phyloP scores from a whole-genome alignment of 2,797 vertebrate genomes.

The Clangula hyemalis region DNA sequence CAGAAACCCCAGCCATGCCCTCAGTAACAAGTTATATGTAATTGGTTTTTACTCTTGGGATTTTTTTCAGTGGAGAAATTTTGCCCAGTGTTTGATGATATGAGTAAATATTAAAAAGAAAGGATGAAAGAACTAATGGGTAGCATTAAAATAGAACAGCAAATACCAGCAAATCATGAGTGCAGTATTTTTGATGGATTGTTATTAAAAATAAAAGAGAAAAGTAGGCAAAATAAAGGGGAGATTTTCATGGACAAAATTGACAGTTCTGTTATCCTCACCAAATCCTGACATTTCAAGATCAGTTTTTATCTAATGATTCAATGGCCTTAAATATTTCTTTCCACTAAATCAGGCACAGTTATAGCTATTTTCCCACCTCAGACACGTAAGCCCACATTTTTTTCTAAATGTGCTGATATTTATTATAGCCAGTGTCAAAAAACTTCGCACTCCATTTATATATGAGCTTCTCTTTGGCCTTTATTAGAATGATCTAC shows the following conservation, averaged over 20 bases:
- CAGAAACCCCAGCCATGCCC: neutral
- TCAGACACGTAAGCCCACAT: neutral
- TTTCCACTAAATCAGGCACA: conserved; percentile 6
- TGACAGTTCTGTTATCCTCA: conserved; percentile 18
- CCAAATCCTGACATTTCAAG: conserved; percentile 39
- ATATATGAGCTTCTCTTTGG: conserved; percentile 31
- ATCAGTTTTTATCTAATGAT: conserved; percentile 30
- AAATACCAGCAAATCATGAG: neutral
- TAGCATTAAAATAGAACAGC: conserved; percentile 22
- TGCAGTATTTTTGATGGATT: neutral
- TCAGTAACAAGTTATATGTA: neutral
- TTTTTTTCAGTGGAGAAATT: neutral
- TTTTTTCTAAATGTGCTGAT: neutral
- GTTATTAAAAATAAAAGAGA: conserved; percentile 36
- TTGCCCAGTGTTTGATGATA: conserved; percentile 14
- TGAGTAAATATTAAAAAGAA: conserved; percentile 54
- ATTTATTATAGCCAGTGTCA: conserved; percentile 44
- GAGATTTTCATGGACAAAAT: conserved; percentile 15
- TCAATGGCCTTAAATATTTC: conserved; percentile 4
- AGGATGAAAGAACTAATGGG: neutral
- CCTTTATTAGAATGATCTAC: conserved; percentile 50
- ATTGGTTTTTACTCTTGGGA: neutral
- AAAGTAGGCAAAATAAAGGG: conserved; percentile 27
- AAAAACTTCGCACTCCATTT: conserved; percentile 25
- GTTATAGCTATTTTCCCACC: neutral